Base-by-base conservation (phyloP, 2,797 vertebrate genomes). In the Mycteria americana region DNA sequence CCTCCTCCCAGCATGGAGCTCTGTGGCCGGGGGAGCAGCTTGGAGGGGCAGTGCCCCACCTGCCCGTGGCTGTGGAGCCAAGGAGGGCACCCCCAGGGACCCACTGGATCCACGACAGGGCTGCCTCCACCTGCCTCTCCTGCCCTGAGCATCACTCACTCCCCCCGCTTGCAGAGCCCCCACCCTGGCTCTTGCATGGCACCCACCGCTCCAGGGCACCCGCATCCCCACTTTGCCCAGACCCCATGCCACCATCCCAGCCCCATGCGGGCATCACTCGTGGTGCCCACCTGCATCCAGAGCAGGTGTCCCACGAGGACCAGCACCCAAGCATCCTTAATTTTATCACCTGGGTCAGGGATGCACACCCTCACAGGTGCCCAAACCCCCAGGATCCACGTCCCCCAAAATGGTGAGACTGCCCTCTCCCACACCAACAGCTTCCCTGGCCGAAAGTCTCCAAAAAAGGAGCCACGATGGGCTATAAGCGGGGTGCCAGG, bases 31-130 rank as follows among this genome's bases (percentile, higher is more conserved):
- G 30, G 46, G 7, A 80, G 46, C n/a, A 69, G 41, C 22, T 43
- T 46, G 28, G 43, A 69, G n/a, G 33, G 24, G n/a, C 48, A 67
- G 14, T 39, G 23, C 6, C 54, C 51, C 39, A 67, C 16, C 27
- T 46, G 39, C 9, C 50, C 7, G 0, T 0, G 6, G 70, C 45
- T 8, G 0, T 39, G 31, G 50, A n/a, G 10, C 18, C 3, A 4
- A 46, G 39, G 14, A 70, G 53, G 57, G 15, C 37, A 75, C 9
- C 8, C 16, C 28, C 8, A 63, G 27, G 24, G 8, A 23, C 3
- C 4, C 11, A 30, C 50, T 0, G 0, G 25, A 35, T 39, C 37
- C 1, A 0, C 6, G 2, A 9, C 0, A 0, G n/a, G 7, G 30
- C 31, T 89, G 43, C 27, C 33, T 81, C 56, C 18, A 18, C 48